Evolutionary conservation across 2,888 invertebrate species (phyloP).

Genomic region (Metalampra italica): DNA sequence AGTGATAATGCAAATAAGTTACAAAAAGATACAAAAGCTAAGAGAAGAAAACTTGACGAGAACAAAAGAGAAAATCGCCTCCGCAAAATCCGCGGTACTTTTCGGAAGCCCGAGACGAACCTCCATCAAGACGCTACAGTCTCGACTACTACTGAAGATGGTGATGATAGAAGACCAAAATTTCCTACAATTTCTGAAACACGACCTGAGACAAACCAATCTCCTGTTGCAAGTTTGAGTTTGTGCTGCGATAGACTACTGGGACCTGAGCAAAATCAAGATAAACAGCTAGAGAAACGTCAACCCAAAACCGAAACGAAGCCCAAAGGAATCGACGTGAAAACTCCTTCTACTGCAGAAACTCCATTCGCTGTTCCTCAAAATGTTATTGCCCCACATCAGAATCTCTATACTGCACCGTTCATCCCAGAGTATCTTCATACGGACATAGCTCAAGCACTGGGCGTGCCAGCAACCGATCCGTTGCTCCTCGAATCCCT

Average conservation of each 20-base stretch:
- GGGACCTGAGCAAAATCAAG: too few species aligned
- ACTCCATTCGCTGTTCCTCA: constrained; percentile 18
- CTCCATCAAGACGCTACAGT: constrained; percentile 77
- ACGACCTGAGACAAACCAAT: too few species aligned
- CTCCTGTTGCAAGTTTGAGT: constrained; percentile 59
- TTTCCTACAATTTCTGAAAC: constrained; percentile 7
- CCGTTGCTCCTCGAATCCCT: constrained; percentile 69
- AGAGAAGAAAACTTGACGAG: constrained; percentile 44
- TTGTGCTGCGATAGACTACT: constrained; percentile 62
- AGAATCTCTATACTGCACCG: constrained; percentile 31
- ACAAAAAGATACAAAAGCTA: constrained; percentile 29
- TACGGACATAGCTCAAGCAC: constrained; percentile 62
- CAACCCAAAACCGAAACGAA: constrained; percentile 24
- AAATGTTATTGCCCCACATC: constrained; percentile 13
- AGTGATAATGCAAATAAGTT: constrained; percentile 24
- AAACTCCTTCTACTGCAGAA: neutral
- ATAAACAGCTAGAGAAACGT: constrained; percentile 33
- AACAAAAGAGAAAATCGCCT: constrained; percentile 59
- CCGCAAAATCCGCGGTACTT: constrained; percentile 66
- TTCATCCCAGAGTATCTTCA: constrained; percentile 61
- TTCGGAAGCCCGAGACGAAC: constrained; percentile 49
- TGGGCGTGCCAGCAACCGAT: constrained; percentile 68
- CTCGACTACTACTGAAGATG: constrained; percentile 74
- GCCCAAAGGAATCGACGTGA: constrained; percentile 9
- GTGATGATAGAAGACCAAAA: constrained; percentile 27